phyloP scores from a whole-genome alignment of 53 echinoderm and acorn worm genomes.

The Echinometra lucunter region DNA sequence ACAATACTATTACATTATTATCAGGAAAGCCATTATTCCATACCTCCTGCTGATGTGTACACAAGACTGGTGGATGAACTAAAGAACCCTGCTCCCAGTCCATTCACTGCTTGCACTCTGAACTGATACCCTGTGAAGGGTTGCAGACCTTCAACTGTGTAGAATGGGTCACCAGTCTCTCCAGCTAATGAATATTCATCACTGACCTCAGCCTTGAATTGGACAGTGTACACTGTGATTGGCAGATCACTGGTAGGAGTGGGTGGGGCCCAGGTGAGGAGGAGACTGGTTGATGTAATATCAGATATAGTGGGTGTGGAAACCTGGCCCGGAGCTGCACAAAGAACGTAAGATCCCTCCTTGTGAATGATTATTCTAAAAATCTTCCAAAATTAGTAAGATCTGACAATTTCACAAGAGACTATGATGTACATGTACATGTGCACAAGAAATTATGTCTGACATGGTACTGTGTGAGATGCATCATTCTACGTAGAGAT shows the following conservation, averaged over 20 bases:
- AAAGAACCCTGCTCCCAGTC: conserved; percentile 76
- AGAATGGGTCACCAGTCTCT: conserved; percentile 32
- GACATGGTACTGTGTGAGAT: too few species aligned
- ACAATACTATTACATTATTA: too few species aligned
- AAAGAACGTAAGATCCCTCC: too few species aligned
- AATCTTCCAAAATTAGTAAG: too few species aligned
- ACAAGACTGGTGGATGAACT: conserved; percentile 75
- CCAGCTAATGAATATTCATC: conserved; percentile 52
- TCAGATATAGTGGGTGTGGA: conserved; percentile 71
- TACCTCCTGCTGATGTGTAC: conserved; percentile 82
- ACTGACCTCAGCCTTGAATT: conserved; percentile 49
- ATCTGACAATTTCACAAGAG: too few species aligned
- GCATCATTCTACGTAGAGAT: too few species aligned
- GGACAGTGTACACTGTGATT: conserved; percentile 66
- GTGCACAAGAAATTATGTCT: too few species aligned
- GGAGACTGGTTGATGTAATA: conserved; percentile 72
- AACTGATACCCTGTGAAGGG: conserved; percentile 84
- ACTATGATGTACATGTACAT: too few species aligned
- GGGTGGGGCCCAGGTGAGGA: conserved; percentile 75
- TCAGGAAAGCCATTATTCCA: too few species aligned
- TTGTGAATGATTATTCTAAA: too few species aligned
- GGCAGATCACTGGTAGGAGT: conserved; percentile 75
- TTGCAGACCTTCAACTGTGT: conserved; percentile 68
- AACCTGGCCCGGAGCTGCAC: conserved; percentile 76
- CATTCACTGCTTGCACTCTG: conserved; percentile 79